Evolutionary conservation across 1,140 invertebrate genomes (phyloP), one percentile per base, ranked within the genome.

Genomic region (Trichonephila inaurata): DNA sequence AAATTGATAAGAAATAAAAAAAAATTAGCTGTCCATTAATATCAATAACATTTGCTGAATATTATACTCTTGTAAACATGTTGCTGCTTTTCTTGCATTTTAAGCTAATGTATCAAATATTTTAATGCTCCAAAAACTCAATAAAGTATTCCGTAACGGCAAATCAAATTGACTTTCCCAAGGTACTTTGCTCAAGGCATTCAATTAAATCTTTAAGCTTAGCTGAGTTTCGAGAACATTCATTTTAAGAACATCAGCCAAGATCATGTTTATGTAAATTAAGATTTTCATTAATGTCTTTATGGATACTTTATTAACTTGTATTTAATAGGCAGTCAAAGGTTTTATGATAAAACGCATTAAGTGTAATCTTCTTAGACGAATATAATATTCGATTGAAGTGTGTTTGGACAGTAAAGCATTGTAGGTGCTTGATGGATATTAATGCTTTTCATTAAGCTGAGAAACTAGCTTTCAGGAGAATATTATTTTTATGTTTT

Each of bases 181-280:
- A 77, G 16, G 28, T 33, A 40, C 28, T 33, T 7, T 18, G 16
- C 28, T 77, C 72, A 33, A 77, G 16, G 72, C 28, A 33, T 77
- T 77, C 72, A 77, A 77, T 77, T 77, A 77, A 40, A 77, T 77
- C 72, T 77, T 77, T 77, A 77, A 77, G 72, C 62, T 64, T 21
- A 64, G 16, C 16, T 77, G 28, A 77, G 33, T 77, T 77, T 77
- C 18, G 72, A 77, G 72, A 77, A 77, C 72, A 77, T 77, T 33
- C 72, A 77, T 77, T 77, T 77, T 77, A 77, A 77, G 72, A 77
- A 77, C 28, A 77, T 77, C 72, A 77, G 28, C 28, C 12, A 4
- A 6, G n/a, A 40, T 92, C 77, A 85, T 82, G 90, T 92, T 92
- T 87, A 92, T 92, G 91, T 64, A 92, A 92, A 92, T 92, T 92